phyloP scores from a whole-genome alignment of 2,113 vertebrate species.

The Malurus melanocephalus region DNA sequence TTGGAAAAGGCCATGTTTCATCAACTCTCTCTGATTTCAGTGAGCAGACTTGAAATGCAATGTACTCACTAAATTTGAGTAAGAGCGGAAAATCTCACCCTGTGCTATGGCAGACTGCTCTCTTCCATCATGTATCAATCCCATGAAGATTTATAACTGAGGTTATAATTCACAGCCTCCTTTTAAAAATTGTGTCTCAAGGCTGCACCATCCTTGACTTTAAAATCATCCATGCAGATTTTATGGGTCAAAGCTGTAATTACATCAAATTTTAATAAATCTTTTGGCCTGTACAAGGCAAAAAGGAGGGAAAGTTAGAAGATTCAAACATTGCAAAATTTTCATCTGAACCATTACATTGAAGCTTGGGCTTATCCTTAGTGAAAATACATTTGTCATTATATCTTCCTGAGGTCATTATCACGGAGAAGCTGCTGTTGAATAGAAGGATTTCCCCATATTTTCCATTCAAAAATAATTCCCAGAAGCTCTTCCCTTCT shows the following conservation, averaged over 20 bases:
- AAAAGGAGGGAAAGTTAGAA: background rate
- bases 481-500: background rate
- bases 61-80: background rate
- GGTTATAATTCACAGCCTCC: background rate
- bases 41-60: background rate
- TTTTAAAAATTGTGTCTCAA: constrained; percentile 1
- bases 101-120: background rate
- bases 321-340: background rate
- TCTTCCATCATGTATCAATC: background rate
- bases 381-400: background rate
- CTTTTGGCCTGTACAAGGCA: background rate
- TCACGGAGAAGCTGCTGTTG: background rate
- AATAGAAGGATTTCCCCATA: background rate
- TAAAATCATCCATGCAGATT: background rate
- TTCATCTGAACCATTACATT: background rate
- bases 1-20: background rate
- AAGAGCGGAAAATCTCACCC: background rate
- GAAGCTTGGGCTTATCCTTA: background rate
- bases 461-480: background rate
- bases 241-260: background rate
- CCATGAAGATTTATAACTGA: background rate
- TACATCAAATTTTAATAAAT: constrained; percentile 9
- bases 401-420: background rate
- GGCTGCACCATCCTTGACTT: background rate
- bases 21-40: background rate